Evolutionary conservation across 2,888 invertebrate species (phyloP), one percentile per base, ranked within the genome.

Genomic region (Poecilobothrus nobilitatus): DNA sequence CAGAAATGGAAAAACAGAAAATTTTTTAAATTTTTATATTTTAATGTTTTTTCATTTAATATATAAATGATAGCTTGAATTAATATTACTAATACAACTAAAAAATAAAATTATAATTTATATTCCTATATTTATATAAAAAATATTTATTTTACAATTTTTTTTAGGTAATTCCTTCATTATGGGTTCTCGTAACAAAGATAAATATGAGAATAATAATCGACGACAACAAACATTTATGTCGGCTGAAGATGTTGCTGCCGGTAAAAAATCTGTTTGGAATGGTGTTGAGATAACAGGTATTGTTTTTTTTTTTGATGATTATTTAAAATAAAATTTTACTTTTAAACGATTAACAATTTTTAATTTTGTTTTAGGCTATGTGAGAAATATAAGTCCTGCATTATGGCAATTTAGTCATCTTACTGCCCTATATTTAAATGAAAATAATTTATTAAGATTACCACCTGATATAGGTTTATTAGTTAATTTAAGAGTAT

Each of bases 191-290:
- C 87, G 87, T 83, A 87, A 91, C 84, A 93, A 93, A 88, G 93
- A 94, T 86, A 94, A 94, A 86, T 93, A 92, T 86, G 94, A 92
- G 84, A 87, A 84, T 82, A 88, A 88, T 79, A 87, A 88, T 79
- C 88, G 92, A 83, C 88, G 95, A 83, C 88, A 89, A 77, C 92
- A 95, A 84, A 91, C 92, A 78, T 91, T 94, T 84, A 92, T 96
- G 92, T 92, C 95, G 79, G 86, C 91, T 76, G 95, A 95, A 83
- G 96, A 97, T 80, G 89, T 92, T 80, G 93, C 92, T 78, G 88
- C 93, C 76, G 96, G 96, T 74, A 93, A 95, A 83, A 93, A 94
- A 83, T 91, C 94, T 75, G 88, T 89, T 82, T 97, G 96, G 96
- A 89, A 91, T 82, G 91, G 92, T 80, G 86, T 94, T 85, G 94